phyloP scores from a whole-genome alignment of 2,113 vertebrate genomes.

The Coreoperca whiteheadi region DNA sequence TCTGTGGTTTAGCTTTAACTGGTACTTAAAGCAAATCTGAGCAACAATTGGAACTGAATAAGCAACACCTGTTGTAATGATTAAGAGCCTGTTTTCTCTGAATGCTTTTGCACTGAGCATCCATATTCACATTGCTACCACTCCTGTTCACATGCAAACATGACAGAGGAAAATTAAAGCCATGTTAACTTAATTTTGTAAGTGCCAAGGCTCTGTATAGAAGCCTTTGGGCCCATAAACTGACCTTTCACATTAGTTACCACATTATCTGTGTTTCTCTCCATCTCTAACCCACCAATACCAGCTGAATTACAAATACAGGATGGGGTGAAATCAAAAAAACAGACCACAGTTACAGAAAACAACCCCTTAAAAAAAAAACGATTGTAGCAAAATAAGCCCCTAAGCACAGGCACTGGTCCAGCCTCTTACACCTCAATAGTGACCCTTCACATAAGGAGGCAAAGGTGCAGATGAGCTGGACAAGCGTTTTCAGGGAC shows the following conservation, averaged over 20 bases:
- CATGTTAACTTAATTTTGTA: slow-evolving; percentile 44
- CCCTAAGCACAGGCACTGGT: slow-evolving; percentile 68
- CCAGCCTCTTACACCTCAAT: slow-evolving; percentile 54
- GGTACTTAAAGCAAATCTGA: slow-evolving; percentile 54
- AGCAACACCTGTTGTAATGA: slow-evolving; percentile 30
- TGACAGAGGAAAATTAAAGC: slow-evolving; percentile 66
- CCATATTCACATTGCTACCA: slow-evolving; percentile 21
- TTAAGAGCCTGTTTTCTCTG: slow-evolving; percentile 8
- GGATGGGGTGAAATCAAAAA: slow-evolving; percentile 15
- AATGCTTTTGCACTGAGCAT: slow-evolving; percentile 19
- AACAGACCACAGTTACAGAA: slow-evolving; percentile 34
- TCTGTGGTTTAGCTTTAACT: slow-evolving; percentile 42
- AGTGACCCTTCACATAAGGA: slow-evolving; percentile 49
- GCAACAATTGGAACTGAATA: slow-evolving; percentile 31
- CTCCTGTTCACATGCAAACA: slow-evolving; percentile 56
- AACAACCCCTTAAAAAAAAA: slow-evolving; percentile 29
- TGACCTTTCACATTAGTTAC: slow-evolving; percentile 52
- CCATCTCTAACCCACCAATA: slow-evolving; percentile 27
- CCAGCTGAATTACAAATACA: slow-evolving; percentile 46
- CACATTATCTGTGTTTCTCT: slow-evolving; percentile 35
- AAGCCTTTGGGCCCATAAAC: slow-evolving; percentile 24
- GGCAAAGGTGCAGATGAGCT: slow-evolving; percentile 49
- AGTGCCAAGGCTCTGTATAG: slow-evolving; percentile 51
- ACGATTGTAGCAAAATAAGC: slow-evolving; percentile 65
- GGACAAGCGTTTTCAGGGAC: slow-evolving; percentile 61